Evolutionary conservation across 2,797 vertebrate genomes (phyloP).

Genomic region (Diceros bicornis): DNA sequence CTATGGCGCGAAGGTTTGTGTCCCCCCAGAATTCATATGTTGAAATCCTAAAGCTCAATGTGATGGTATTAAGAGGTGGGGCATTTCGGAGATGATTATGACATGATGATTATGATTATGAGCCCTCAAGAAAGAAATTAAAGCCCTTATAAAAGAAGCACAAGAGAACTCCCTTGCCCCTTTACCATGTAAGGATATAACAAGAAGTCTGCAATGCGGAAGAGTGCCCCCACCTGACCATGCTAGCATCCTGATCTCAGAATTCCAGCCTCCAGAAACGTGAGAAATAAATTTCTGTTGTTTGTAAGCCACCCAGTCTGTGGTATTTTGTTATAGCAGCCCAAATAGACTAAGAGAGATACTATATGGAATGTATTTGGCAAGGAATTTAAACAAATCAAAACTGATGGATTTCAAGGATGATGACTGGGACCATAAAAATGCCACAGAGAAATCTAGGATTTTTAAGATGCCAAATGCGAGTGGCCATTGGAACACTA

Average conservation of each 20-base stretch:
- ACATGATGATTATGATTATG: no score
- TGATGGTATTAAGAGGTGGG: background rate
- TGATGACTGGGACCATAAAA: background rate
- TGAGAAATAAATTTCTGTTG: background rate
- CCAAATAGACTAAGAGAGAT: background rate
- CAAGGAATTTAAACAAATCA: background rate
- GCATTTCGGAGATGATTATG: background rate
- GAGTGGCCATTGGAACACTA: background rate
- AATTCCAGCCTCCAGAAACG: background rate
- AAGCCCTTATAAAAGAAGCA: background rate
- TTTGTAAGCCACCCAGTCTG: background rate
- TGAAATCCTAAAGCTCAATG: background rate
- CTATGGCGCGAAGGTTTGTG: background rate
- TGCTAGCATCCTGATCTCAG: background rate
- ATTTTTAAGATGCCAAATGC: background rate
- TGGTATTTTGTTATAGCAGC: background rate
- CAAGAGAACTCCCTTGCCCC: background rate
- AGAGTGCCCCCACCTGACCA: background rate
- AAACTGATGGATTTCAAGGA: background rate
- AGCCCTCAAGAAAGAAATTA: background rate
- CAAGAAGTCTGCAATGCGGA: background rate
- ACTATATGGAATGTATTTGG: background rate
- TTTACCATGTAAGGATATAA: background rate
- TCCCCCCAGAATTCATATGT: background rate
- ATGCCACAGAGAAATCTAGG: background rate